Base-by-base conservation (phyloP, 2,113 vertebrate genomes). In the Mugil cephalus region DNA sequence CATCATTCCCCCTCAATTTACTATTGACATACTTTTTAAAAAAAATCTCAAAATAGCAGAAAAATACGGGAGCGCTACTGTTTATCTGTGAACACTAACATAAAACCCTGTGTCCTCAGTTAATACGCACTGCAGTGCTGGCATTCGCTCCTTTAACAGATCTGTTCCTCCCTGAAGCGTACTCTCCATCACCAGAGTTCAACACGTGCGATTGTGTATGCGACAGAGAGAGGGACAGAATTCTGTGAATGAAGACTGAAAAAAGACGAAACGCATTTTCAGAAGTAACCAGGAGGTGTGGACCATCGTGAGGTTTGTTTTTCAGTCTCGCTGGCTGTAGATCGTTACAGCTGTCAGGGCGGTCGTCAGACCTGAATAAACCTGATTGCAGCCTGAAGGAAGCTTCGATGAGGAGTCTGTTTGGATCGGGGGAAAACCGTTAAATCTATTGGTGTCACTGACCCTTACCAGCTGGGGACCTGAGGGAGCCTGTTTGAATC, bases 121-220 rank as follows among this genome's bases (percentile, higher is more conserved):
- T 77, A 30, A 30, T 59, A 52, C 56, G 73, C 39, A 19, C 77
- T 69, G 80, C 80, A 78, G 72, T 52, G 19, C 60, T 87, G 68
- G 68, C 70, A 79, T 56, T 34, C 61, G 42, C 54, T 18, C 35
- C 48, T 63, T 46, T 74, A 56, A 75, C 82, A 87, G 86, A 85
- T 86, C 85, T 85, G 73, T 63, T 70, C 62, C 60, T 69, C 82
- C 77, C 83, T 84, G 73, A 73, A 82, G 80, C 71, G 61, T 58
- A 40, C 17, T 75, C 38, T 15, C 36, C 85, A 79, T 51, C 52
- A 52, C 9, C 21, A 64, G 3, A 68, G 47, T 79, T 63, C 24
- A 30, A 5, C 7, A 39, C 69, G 53, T 61, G 60, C 19, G 13
- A 30, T 8, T 48, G 21, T n/a, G 36, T 42, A 55, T 17, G 17